Evolutionary conservation across 2,797 vertebrate species (phyloP).

Genomic region (Bufotes viridis): DNA sequence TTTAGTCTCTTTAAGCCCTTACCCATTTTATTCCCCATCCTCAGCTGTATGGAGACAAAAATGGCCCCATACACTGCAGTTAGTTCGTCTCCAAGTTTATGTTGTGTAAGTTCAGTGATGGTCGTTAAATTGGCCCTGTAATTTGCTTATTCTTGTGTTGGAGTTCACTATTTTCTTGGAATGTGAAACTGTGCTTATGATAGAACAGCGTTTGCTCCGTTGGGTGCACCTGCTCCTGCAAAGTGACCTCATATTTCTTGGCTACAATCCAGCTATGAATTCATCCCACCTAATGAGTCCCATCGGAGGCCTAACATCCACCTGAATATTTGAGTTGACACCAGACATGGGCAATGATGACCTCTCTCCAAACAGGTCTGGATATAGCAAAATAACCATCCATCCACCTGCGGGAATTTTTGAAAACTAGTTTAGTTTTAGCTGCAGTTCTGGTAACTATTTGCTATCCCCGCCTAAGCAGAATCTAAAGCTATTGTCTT

Average conservation of each 20-base stretch:
- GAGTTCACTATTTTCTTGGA: background rate
- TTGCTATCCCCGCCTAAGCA: background rate
- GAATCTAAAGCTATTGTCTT: background rate
- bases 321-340: background rate
- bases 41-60: no score
- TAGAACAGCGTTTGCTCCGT: background rate
- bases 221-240: background rate
- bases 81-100: no score
- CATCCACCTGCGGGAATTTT: background rate
- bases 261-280: background rate
- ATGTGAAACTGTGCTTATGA: no score
- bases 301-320: background rate
- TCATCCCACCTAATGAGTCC: background rate
- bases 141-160: background rate
- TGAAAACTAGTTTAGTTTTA: background rate
- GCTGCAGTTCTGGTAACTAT: no score
- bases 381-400: background rate
- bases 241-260: background rate
- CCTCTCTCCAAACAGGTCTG: background rate
- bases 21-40: no score
- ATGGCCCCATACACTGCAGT: no score
- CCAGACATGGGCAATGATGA: background rate
- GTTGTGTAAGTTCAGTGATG: no score
- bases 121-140: background rate
- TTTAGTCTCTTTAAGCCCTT: no score